These are phyloP conservation scores for Virgularia gustaviana DNA, from an alignment of 92 coral and sea anemone genomes.

Conservation along the genomic window DNA sequence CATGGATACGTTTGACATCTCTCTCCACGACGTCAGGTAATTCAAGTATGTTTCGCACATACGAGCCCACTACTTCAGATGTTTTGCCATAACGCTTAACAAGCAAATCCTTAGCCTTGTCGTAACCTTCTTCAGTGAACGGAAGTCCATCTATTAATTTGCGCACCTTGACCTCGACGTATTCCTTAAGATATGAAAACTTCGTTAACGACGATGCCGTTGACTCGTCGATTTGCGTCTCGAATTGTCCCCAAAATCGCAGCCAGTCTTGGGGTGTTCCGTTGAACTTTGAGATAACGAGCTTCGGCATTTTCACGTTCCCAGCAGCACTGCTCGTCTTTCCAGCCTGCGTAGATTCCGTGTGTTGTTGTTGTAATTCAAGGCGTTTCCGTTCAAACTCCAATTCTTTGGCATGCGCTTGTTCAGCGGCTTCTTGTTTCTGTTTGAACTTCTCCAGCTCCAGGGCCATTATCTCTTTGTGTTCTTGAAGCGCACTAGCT, in stretches of 20 bases:
- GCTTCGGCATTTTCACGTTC: constrained; percentile 12
- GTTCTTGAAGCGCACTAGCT: neutral
- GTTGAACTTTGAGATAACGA: constrained; percentile 10
- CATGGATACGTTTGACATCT: constrained; percentile 1
- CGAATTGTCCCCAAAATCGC: constrained; percentile 17
- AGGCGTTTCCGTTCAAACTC: constrained; percentile 16
- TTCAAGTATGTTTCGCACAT: constrained; percentile 6
- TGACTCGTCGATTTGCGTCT: neutral
- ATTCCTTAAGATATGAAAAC: constrained; percentile 28
- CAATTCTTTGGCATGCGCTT: neutral
- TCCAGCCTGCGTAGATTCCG: neutral
- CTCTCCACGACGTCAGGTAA: neutral
- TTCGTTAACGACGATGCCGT: neutral
- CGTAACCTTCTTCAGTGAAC: constrained; percentile 5
- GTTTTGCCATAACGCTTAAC: constrained; percentile 6
- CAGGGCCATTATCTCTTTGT: no score
- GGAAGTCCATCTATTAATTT: constrained; percentile 13
- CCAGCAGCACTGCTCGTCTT: neutral
- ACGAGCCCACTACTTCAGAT: constrained; percentile 17
- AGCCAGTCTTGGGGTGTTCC: constrained; percentile 11
- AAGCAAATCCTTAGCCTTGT: constrained; percentile 4
- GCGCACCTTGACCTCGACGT: constrained; percentile 1
- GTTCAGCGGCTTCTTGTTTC: neutral
- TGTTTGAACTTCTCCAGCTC: no score
- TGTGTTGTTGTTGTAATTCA: constrained; percentile 5